phyloP scores from a whole-genome alignment of 2,113 vertebrate genomes.

The Puma concolor region DNA sequence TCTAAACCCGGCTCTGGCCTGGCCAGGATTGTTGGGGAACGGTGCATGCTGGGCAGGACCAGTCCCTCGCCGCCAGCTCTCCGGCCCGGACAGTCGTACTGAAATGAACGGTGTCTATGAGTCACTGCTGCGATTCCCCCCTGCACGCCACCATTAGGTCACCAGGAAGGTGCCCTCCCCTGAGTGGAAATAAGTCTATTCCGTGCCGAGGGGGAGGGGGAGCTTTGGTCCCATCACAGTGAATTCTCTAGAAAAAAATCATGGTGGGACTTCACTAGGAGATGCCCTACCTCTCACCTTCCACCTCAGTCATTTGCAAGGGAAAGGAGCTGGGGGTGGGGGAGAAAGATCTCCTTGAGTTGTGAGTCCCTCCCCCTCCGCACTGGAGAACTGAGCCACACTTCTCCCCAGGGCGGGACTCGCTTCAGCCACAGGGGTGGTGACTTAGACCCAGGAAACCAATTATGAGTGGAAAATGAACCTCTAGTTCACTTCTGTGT shows the following conservation, averaged over 20 bases:
- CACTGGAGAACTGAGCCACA: neutral
- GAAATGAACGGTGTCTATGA: neutral
- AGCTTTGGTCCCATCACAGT: neutral
- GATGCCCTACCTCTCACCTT: neutral
- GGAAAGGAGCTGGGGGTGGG: neutral
- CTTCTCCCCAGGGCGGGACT: neutral
- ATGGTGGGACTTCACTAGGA: neutral
- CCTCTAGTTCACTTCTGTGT: neutral
- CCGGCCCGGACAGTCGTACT: neutral
- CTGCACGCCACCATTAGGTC: neutral
- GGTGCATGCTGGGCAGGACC: constrained; percentile 48
- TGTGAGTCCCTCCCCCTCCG: neutral
- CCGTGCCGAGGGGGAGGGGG: neutral
- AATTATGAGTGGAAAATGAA: constrained; percentile 64
- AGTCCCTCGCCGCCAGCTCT: neutral
- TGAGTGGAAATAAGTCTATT: neutral
- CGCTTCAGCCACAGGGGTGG: neutral
- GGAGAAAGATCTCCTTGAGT: neutral
- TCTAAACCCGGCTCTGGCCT: neutral
- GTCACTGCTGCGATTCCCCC: neutral
- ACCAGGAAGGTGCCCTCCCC: neutral
- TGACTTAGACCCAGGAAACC: constrained; percentile 17
- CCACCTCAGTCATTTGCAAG: neutral
- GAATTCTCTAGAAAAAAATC: neutral
- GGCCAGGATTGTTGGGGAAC: constrained; percentile 7